A percentile compares a stretch with the other conserved stretches of the same genome.
Conservation (phyloP, 2,113 vertebrate species). For the Oreochromis niloticus region DNA sequence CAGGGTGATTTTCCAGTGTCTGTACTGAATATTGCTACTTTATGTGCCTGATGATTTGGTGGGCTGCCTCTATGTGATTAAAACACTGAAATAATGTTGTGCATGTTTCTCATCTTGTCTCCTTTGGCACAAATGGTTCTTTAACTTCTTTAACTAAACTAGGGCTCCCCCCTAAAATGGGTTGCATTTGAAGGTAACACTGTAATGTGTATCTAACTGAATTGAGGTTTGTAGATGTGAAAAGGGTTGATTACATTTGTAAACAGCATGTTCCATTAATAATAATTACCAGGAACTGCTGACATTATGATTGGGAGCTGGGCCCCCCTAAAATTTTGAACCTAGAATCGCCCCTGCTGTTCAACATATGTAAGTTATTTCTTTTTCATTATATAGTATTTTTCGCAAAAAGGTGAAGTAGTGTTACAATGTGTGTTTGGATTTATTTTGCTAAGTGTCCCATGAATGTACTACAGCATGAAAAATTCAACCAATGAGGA, state of each 20-base stretch:
- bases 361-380: neutral
- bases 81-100: neutral
- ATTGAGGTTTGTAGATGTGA: neutral
- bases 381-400: neutral
- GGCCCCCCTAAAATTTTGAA: neutral
- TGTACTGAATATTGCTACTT: neutral
- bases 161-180: neutral
- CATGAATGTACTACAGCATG: neutral
- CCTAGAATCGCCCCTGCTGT: neutral
- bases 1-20: neutral
- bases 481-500: neutral
- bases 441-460: neutral
- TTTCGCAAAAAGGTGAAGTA: neutral
- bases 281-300: neutral
- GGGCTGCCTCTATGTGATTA: neutral
- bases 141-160: neutral
- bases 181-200: neutral
- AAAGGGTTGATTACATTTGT: neutral
- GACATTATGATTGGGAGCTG: neutral
- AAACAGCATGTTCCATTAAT: neutral
- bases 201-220: neutral
- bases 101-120: neutral
- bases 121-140: neutral
- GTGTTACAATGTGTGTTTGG: neutral
- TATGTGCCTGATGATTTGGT: neutral